Base-by-base conservation (phyloP, 64 coral and sea anemone genomes). In the Stylophora pistillata region DNA sequence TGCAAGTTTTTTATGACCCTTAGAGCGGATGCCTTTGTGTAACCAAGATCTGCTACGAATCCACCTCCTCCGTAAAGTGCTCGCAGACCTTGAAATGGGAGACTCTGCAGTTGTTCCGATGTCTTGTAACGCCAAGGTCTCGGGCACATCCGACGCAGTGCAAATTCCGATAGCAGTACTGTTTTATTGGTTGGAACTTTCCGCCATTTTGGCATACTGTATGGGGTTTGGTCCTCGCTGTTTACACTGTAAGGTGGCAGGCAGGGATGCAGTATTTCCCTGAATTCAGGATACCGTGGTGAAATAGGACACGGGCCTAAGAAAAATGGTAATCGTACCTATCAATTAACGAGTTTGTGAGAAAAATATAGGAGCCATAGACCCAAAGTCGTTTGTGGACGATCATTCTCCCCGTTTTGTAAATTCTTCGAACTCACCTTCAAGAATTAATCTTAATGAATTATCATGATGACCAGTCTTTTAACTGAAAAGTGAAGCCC, bases 1-100 rank as follows among this genome's bases (percentile, higher is more conserved):
- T 90, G 83, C 7, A 97, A 72, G 33, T 97, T 97, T 30, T 82
- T 34, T 10, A 93, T 70, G 30, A 97, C 72, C 12, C 91, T 73
- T 61, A 87, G 77, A 7, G 95, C 95, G 34, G 95, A 89, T n/a
- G 31, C 21, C 55, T 78, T 76, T 23, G 95, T 97, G 62, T 97
- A 97, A 11, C 95, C 95, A 6, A 97, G 61, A 78, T 97, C 95
- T 7, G 95, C 95, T 21, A 97, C 88, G 62, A 90, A 97, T 12
- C 95, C 95, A 58, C 95, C 95, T 14, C 95, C 95, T 28, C 95
- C 69, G 52, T 93, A 97, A 79, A 97, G 57, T 3, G 30, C 88
- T 66, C 73, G 85, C 56, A 89, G 30, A 2, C 95, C 95, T 65
- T 93, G 88, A 14, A 74, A 87, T 13, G 95, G 95, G 1, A 97